Evolutionary conservation across 64 coral and sea anemone species (phyloP).

Genomic region (Stylophora pistillata): DNA sequence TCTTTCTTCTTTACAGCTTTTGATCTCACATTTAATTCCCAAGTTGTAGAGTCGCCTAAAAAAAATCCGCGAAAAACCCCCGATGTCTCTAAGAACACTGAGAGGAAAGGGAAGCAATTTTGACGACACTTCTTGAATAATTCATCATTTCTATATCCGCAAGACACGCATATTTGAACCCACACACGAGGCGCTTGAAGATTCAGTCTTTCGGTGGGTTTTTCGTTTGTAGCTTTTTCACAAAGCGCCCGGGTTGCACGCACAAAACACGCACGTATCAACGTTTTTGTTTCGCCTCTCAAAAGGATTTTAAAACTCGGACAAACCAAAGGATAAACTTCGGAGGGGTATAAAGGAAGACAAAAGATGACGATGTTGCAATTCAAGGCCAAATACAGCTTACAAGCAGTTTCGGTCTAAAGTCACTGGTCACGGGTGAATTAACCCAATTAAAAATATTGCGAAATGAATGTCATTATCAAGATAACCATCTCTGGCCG

Average conservation of each 20-base stretch:
- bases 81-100: background rate
- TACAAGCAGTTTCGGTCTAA: background rate
- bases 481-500: background rate
- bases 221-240: background rate
- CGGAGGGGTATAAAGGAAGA: background rate
- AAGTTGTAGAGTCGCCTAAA: background rate
- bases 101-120: constrained; percentile 6
- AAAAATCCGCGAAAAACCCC: background rate
- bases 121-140: constrained; percentile 39
- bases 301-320: background rate
- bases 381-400: background rate
- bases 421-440: background rate
- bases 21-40: background rate
- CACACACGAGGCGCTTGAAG: background rate
- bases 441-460: constrained; percentile 40
- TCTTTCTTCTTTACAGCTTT: background rate
- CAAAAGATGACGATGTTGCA: background rate
- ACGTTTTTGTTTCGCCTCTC: background rate
- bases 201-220: background rate
- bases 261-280: background rate
- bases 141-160: background rate
- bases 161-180: background rate
- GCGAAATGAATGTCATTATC: background rate
- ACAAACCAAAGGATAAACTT: background rate
- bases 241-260: background rate